A percentile compares a stretch with the other conserved stretches of the same genome.
phyloP scores from a whole-genome alignment of 2,797 vertebrate species.

The Pelochelys cantorii region DNA sequence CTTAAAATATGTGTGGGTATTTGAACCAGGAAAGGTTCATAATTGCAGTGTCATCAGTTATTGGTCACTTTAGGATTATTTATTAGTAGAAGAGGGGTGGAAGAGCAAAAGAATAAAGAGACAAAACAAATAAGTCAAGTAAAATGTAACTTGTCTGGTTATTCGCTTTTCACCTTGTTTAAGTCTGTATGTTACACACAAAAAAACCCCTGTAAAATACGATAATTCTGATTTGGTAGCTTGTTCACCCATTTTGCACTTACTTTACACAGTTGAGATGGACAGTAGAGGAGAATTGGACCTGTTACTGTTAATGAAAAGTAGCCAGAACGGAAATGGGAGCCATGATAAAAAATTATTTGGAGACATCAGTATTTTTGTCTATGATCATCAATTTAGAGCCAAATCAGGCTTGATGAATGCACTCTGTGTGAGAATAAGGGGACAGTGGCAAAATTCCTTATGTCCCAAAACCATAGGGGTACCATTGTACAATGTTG shows the following conservation, averaged over 20 bases:
- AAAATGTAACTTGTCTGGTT: not conserved
- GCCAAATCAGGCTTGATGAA: not conserved
- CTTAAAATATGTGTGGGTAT: not conserved
- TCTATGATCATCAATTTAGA: not conserved
- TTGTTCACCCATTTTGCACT: not conserved
- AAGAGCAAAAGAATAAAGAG: not conserved
- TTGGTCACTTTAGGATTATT: not conserved
- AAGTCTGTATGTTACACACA: not conserved
- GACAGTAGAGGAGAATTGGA: not conserved
- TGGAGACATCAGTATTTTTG: not conserved
- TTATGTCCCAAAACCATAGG: not conserved
- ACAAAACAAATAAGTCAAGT: not conserved
- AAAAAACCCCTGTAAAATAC: too few species aligned
- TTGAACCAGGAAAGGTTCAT: not conserved
- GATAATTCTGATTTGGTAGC: not conserved
- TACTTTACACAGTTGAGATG: not conserved
- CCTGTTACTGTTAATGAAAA: not conserved
- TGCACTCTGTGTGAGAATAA: not conserved
- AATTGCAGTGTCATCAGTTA: not conserved
- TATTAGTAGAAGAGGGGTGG: not conserved
- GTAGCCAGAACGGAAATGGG: not conserved
- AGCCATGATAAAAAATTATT: not conserved
- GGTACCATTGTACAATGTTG: not conserved
- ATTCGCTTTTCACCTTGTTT: not conserved
- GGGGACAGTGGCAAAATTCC: not conserved